Base-by-base conservation (phyloP, 2,888 invertebrate genomes). In the Camponotus fellah region DNA sequence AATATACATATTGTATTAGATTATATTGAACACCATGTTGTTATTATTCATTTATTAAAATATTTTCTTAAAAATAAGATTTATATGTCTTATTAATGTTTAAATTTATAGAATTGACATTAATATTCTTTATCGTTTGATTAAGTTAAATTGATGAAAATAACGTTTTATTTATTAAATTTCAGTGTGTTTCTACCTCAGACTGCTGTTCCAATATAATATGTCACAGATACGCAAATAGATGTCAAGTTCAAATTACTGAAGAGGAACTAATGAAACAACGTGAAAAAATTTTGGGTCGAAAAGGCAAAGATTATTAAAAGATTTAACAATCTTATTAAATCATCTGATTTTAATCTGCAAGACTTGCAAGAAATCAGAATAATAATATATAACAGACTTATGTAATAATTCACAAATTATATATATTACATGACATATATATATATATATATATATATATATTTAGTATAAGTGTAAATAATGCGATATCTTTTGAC, bases 241-340 rank as follows among this genome's bases (percentile, higher is more conserved):
- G 92, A 83, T 95, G 95, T 87, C 94, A 94, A 90, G 93, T 94
- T n/a, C 77, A 84, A 76, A 94, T 95, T 58, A 94, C 94, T 0
- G 80, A 56, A 10, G 93, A 89, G 0, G 93, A 94, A 34, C 46
- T 95, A 4, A 88, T 91, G 91, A 88, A 87, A 0, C 89, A 91
- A 66, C 90, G 93, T 3, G 91, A 92, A 37, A 93, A 93, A 79
- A 93, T 94, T 12, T 86, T 94, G 56, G 90, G 91, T 0, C 88
- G 91, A 26, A 86, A 43, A 21, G 91, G 91, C 64, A 91, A 91
- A 43, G 90, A 91, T 79, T 89, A 93, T 37, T 89, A 80, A 83
- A 10, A 60, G 32, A 56, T 68, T 56, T 3, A 32, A 43, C 5
- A n/a, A 53, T 56, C 4, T 12, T 58, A 10, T 58, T 49, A 43